phyloP scores from a whole-genome alignment of 2,888 invertebrate species.

The Himalopsyche japonica region DNA sequence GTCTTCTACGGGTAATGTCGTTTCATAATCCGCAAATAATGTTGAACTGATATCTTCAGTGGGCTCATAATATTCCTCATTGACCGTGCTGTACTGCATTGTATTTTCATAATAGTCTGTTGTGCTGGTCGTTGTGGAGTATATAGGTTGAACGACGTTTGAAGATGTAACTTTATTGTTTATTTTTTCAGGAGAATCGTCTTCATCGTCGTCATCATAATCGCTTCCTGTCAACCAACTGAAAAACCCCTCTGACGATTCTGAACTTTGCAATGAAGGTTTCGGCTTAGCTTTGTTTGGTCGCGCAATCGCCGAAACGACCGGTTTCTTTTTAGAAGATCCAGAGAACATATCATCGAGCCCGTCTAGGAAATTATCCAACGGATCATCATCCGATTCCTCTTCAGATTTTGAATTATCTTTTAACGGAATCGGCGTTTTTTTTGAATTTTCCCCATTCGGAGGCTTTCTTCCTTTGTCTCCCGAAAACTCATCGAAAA shows the following conservation, averaged over 20 bases:
- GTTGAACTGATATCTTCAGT: background rate
- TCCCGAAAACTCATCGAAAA: slow-evolving; percentile 4
- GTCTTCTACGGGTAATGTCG: background rate
- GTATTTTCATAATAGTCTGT: background rate
- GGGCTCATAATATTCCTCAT: background rate
- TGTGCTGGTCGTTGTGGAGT: background rate
- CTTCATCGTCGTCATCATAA: background rate
- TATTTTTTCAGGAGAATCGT: background rate
- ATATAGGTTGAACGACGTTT: background rate
- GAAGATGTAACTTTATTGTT: background rate
- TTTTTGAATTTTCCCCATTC: background rate
- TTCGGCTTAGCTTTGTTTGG: background rate
- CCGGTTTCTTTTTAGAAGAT: background rate
- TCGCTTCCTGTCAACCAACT: background rate
- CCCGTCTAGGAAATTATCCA: slow-evolving; percentile 29
- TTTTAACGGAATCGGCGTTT: background rate
- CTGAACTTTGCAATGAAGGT: background rate
- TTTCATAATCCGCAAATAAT: background rate
- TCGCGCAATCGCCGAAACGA: background rate
- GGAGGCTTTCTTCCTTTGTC: slow-evolving; percentile 16
- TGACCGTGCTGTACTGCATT: background rate
- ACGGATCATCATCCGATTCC: slow-evolving; percentile 27
- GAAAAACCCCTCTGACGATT: background rate
- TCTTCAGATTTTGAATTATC: slow-evolving; percentile 5
- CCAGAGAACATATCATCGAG: slow-evolving; percentile 24